Percentiles rank a stretch among this genome's conserved stretches.
Evolutionary conservation across 2,797 vertebrate species (phyloP).

Genomic region (Clarias pachynema): DNA sequence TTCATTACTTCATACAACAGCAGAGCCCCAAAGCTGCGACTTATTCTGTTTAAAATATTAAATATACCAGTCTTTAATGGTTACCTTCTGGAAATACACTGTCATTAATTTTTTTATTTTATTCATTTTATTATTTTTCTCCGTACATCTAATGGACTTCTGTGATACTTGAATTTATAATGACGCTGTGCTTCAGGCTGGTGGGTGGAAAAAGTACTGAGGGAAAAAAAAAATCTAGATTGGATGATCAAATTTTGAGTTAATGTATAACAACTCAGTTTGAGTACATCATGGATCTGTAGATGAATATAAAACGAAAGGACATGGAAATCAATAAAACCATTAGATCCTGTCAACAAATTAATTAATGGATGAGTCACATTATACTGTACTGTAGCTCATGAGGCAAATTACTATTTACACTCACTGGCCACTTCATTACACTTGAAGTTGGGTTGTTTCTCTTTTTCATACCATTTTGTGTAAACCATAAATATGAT

Average conservation of each 20-base stretch:
- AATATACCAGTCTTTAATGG: background rate
- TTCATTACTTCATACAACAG: background rate
- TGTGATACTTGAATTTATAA: background rate
- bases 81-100: background rate
- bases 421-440: too few relatives aligned
- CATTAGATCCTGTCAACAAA: conserved; percentile 1
- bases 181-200: background rate
- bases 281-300: background rate
- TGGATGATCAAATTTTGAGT: background rate
- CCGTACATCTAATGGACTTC: background rate
- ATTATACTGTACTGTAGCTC: background rate
- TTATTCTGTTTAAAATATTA: background rate
- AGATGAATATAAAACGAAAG: background rate
- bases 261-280: background rate
- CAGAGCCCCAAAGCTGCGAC: background rate
- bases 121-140: background rate
- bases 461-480: too few relatives aligned
- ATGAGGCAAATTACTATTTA: background rate
- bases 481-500: too few relatives aligned
- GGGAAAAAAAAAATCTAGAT: background rate
- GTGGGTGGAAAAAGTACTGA: background rate
- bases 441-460: too few relatives aligned
- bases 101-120: background rate
- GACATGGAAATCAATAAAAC: background rate
- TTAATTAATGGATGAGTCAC: background rate